Evolutionary conservation across 2,888 invertebrate genomes (phyloP), one percentile per base, ranked within the genome.

Genomic region (Melinaea marsaeus): DNA sequence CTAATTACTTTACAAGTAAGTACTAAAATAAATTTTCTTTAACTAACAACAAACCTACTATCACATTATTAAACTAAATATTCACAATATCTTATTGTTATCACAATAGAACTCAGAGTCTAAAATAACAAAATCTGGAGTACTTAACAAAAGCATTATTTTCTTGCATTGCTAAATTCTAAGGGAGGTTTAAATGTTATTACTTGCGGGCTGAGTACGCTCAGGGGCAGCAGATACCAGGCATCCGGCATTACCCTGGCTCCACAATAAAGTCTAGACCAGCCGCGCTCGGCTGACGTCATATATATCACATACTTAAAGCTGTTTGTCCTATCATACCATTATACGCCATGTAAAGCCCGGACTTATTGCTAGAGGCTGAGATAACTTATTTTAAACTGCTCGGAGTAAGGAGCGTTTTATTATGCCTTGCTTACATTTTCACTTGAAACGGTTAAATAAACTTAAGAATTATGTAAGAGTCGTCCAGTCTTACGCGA

Each of bases 241-340:
- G 73, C 78, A 81, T 84, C 86, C 86, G 85, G 82, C 74, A 77
- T 75, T 75, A 76, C 75, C 80, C 76, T 79, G 82, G 79, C 79
- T 79, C 77, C 80, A 79, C 80, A 76, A 83, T 84, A 83, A 83
- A 85, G 79, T 80, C 82, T 83, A 76, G 80, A 77, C 81, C 80
- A 75, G 82, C 79, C 78, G 76, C 84, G 84, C 84, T 85, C 83
- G 84, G 85, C 81, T 86, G 85, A 85, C 86, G 85, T 84, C 85
- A 85, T 77, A 89, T 90, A 90, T 85, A 88, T 90, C 86, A 90
- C 84, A 87, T 87, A 88, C 87, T 90, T 90, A 89, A 88, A 90
- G 88, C 89, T 90, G 89, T 89, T 90, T 90, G 90, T 89, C 88
- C 88, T 87, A 88, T 90, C 87, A 87, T 87, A 89, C 89, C 84